Conservation (phyloP, 2,888 invertebrate species). For the Dolichomitus sp. region DNA sequence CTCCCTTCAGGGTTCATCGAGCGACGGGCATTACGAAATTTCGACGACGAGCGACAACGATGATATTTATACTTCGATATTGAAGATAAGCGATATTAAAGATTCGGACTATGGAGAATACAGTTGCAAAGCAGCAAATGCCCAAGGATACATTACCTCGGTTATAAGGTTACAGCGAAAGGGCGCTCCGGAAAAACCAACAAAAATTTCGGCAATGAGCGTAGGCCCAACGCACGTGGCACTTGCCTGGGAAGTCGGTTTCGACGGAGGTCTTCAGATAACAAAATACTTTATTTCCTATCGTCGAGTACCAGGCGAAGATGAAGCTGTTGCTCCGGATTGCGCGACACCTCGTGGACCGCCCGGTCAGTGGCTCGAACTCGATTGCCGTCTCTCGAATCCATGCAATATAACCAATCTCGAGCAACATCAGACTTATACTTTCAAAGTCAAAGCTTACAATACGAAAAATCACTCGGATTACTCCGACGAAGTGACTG, state of each 20-base stretch:
- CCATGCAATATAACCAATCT: slow-evolving; percentile 96
- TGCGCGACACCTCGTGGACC: slow-evolving; percentile 89
- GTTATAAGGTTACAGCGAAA: slow-evolving; percentile 94
- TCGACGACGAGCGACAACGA: slow-evolving; percentile 93
- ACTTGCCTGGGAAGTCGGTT: slow-evolving; percentile 95
- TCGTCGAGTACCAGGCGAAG: slow-evolving; percentile 89
- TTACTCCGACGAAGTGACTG: slow-evolving; percentile 94
- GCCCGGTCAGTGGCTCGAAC: slow-evolving; percentile 92
- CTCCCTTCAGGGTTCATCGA: slow-evolving; percentile 91
- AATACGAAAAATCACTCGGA: slow-evolving; percentile 96
- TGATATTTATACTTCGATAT: slow-evolving; percentile 94
- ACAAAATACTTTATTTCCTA: slow-evolving; percentile 96
- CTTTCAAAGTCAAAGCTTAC: slow-evolving; percentile 95
- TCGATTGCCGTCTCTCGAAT: slow-evolving; percentile 94
- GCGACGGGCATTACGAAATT: slow-evolving; percentile 95
- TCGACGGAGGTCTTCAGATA: slow-evolving; percentile 95
- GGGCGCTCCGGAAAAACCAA: slow-evolving; percentile 95
- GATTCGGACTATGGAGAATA: slow-evolving; percentile 97
- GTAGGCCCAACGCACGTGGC: slow-evolving; percentile 93
- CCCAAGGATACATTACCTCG: slow-evolving; percentile 92
- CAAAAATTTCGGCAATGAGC: slow-evolving; percentile 90
- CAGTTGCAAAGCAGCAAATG: slow-evolving; percentile 95
- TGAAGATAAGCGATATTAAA: slow-evolving; percentile 91
- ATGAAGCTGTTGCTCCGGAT: slow-evolving; percentile 89
- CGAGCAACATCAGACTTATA: slow-evolving; percentile 95